Evolutionary conservation across 2,113 vertebrate genomes (phyloP), one percentile per base, ranked within the genome.

Genomic region (Dromiciops gliroides): DNA sequence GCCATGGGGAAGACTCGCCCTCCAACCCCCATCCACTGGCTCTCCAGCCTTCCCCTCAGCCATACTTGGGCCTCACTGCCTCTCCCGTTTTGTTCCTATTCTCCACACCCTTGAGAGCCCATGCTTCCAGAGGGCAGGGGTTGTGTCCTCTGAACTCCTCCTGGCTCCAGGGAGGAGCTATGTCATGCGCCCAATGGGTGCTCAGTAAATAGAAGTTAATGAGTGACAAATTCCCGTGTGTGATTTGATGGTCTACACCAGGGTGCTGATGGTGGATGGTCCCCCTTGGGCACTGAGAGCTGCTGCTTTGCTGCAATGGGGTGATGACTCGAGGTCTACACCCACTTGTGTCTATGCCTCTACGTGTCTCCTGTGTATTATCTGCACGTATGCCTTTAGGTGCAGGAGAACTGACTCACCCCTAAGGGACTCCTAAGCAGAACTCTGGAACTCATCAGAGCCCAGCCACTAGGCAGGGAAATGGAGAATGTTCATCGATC

Each of bases 101-200:
- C 60, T 49, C 22, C 75, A n/a, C 92, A 92, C 50, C 91, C 75
- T 83, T 16, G 83, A 25, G 49, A 25, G 93, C 93, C 89, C 90
- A 83, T 51, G 37, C 47, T n/a, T 52, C 53, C 90, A 50, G 37
- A 37, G 24, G 51, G 19, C 60, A 75, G 48, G 91, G 50, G 37
- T 37, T 26, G 16, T 48, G 25, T 48, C 26, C 16, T 48, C 2
- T 0, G 16, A 25, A n/a, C 24, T 48, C 24, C 52, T 12, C 60
- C 92, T 51, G 60, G 28, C 88, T 75, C 90, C 52, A 48, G 37
- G 53, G 31, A 37, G 49, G 49, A 90, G 48, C 90, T 25, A 51
- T 49, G 51, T 89, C 83, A 25, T 94, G 75, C 37, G 96, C 51
- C 91, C 95, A 96, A 23, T 94, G 92, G 90, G 95, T 95, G 51